A percentile compares a stretch with the other conserved stretches of the same genome.
These are phyloP conservation scores for Cephus spinipes DNA, from an alignment of 2,888 invertebrate genomes.

Conservation along the genomic window DNA sequence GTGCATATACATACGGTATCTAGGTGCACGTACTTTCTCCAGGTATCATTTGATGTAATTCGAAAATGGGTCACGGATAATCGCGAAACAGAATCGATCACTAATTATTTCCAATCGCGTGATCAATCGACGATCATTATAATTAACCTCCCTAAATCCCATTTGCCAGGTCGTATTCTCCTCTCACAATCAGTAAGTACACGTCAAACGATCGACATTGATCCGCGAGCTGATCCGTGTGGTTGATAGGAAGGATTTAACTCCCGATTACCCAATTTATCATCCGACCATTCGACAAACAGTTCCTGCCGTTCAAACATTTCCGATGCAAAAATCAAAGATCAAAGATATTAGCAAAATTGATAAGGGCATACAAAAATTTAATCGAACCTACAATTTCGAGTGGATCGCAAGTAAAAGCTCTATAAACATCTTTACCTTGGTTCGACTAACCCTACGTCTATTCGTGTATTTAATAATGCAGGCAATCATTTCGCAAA, in stretches of 20 bases:
- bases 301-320: not conserved
- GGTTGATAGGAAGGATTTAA: not conserved
- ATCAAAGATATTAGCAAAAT: not conserved
- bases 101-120: not conserved
- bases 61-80: not conserved
- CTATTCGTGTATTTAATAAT: not conserved
- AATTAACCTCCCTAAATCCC: not conserved
- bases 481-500: not conserved
- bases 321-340: not conserved
- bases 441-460: not conserved
- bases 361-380: not conserved
- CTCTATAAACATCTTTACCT: not conserved
- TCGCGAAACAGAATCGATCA: not conserved
- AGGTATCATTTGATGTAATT: not conserved
- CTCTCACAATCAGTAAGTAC: not conserved
- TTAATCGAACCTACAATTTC: not conserved
- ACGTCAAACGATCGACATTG: not conserved
- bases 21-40: too few relatives aligned
- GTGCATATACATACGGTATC: too few relatives aligned
- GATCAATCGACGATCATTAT: not conserved
- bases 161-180: not conserved
- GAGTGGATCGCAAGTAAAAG: not conserved
- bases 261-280: not conserved
- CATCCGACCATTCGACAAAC: not conserved
- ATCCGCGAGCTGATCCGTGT: not conserved